Conservation (phyloP, 2,113 vertebrate species). For the Mustelus asterias region DNA sequence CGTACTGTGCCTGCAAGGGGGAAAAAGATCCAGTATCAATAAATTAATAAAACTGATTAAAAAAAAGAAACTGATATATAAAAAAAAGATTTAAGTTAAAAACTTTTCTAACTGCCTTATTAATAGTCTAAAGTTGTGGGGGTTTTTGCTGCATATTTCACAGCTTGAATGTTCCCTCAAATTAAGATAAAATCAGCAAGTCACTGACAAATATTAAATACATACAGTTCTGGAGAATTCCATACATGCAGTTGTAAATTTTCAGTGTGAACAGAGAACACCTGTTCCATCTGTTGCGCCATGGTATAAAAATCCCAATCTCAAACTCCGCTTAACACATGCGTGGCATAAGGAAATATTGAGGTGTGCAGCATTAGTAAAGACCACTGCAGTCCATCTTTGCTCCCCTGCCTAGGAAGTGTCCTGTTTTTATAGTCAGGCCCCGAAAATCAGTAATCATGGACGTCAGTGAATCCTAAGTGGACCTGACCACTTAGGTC, state of each 20-base stretch:
- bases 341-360: not conserved
- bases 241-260: not conserved
- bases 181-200: not conserved
- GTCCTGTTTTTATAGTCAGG: not conserved
- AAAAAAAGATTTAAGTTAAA: not conserved
- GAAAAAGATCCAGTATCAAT: constrained; percentile 37
- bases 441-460: not conserved
- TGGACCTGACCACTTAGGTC: no score
- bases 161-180: not conserved
- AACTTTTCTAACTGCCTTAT: not conserved
- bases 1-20: constrained; percentile 78
- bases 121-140: not conserved
- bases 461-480: not conserved
- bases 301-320: not conserved
- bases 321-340: not conserved
- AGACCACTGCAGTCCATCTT: not conserved
- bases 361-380: not conserved
- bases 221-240: not conserved
- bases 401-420: not conserved
- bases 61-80: not conserved
- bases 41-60: not conserved
- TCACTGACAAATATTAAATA: not conserved
- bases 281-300: not conserved
- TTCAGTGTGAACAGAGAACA: not conserved
- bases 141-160: not conserved